Percentiles rank a stretch among this genome's conserved stretches.
These are phyloP conservation scores for Gymnogyps californianus DNA, from an alignment of 2,113 vertebrate genomes.

Conservation along the genomic window DNA sequence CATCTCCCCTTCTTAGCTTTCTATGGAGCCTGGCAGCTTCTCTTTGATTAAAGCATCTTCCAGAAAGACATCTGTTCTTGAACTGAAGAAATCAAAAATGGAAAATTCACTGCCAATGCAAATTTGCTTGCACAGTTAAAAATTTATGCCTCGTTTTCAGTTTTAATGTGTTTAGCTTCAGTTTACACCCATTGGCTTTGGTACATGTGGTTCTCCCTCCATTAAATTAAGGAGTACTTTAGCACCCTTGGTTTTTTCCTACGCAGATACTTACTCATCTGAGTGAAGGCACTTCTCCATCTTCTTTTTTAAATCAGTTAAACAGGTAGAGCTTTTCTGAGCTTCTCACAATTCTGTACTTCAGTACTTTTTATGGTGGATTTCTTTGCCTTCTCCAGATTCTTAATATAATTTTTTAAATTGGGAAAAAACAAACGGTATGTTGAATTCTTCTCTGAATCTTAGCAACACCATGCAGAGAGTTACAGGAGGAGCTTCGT, in stretches of 20 bases:
- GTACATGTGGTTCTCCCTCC: neutral
- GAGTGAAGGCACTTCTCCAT: rapidly evolving
- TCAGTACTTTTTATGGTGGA: no score
- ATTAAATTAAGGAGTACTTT: neutral
- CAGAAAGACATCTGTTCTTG: neutral
- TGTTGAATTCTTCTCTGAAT: neutral
- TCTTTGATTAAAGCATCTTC: neutral
- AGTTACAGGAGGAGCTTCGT: neutral
- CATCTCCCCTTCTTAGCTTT: neutral
- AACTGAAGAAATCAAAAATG: neutral
- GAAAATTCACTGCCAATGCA: neutral
- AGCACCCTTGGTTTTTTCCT: neutral
- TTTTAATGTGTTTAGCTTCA: neutral
- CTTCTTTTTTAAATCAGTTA: neutral
- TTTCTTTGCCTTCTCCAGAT: neutral
- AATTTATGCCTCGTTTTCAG: neutral
- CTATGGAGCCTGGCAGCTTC: neutral
- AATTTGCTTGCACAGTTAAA: neutral
- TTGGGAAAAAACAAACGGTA: neutral
- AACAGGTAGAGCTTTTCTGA: neutral
- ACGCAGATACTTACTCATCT: neutral
- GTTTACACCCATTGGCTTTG: neutral
- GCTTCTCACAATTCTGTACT: rapidly evolving
- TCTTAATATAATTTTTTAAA: neutral
- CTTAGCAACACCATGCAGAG: neutral